These are phyloP conservation scores for Mylabris sibirica DNA, from an alignment of 2,888 invertebrate species.

Conservation along the genomic window DNA sequence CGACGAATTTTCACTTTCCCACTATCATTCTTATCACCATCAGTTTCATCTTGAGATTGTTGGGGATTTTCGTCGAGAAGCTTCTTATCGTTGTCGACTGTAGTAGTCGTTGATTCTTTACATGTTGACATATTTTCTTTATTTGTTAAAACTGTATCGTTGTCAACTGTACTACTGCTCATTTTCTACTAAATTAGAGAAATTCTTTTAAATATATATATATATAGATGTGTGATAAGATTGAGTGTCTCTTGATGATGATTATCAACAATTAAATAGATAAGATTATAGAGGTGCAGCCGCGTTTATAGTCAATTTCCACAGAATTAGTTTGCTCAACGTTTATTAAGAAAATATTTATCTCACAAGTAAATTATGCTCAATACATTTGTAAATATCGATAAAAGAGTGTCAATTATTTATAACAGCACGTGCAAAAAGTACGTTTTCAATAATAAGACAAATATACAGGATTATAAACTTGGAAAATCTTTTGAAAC, in stretches of 20 bases:
- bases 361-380: not conserved
- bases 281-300: not conserved
- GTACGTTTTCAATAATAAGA: too few relatives aligned
- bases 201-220: not conserved
- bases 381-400: not conserved
- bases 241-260: not conserved
- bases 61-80: not conserved
- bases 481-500: too few relatives aligned
- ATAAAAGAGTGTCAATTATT: too few relatives aligned
- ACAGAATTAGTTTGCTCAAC: not conserved
- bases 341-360: not conserved
- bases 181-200: not conserved
- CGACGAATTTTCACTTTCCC: slow-evolving; percentile 8
- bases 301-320: not conserved
- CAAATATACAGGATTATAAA: too few relatives aligned
- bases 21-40: not conserved
- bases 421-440: too few relatives aligned
- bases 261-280: not conserved
- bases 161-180: not conserved
- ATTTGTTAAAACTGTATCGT: not conserved
- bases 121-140: slow-evolving; percentile 17
- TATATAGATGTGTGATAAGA: not conserved
- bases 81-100: not conserved
- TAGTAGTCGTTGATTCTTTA: slow-evolving; percentile 6
- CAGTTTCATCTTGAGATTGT: not conserved